Evolutionary conservation across 1,140 invertebrate genomes (phyloP).

Genomic region (Lamellibrachia luymesi): DNA sequence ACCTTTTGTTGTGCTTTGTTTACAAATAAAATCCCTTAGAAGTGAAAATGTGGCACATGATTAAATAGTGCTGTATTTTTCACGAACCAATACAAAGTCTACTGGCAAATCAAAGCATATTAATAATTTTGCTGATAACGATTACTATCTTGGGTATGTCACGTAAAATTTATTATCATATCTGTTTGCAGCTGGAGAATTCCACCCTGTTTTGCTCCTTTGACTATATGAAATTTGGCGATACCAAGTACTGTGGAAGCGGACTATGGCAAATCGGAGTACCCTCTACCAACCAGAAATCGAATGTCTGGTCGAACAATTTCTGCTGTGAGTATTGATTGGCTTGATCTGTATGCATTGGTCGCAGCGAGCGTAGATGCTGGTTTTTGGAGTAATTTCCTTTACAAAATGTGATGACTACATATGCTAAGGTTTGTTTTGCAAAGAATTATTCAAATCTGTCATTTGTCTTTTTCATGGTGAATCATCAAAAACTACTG

Average conservation of each 20-base stretch:
- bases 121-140: background rate
- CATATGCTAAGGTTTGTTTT: no score
- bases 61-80: no score
- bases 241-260: conserved; percentile 25
- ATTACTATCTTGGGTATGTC: background rate
- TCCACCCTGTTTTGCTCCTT: conserved; percentile 23
- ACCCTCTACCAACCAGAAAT: conserved; percentile 4
- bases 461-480: no score
- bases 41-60: no score
- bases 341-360: background rate
- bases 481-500: no score
- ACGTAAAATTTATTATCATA: background rate
- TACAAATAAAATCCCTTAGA: no score
- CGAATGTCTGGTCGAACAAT: conserved; percentile 22
- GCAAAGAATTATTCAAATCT: no score
- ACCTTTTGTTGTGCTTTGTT: no score
- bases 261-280: conserved; percentile 26
- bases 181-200: conserved; percentile 17
- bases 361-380: no score
- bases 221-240: conserved; percentile 19
- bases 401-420: no score
- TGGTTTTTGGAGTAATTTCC: no score
- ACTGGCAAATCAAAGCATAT: background rate
- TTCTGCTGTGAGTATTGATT: conserved; percentile 29
- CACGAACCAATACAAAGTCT: no score